Percentiles rank a stretch among this genome's conserved stretches.
Conservation (phyloP, 1,140 invertebrate genomes). For the Zaprionus davidi region DNA sequence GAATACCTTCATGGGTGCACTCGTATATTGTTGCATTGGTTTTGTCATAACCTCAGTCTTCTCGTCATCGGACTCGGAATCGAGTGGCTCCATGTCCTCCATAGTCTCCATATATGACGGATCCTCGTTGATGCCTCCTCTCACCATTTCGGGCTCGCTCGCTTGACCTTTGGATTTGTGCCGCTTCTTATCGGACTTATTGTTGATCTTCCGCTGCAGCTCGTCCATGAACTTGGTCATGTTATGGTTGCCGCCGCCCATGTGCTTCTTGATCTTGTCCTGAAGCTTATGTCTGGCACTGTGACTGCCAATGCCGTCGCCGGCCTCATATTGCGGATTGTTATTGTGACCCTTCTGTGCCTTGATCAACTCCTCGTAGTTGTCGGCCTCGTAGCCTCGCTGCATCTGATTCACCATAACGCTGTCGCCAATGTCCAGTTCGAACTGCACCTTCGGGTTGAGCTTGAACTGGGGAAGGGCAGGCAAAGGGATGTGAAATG, state of each 20-base stretch:
- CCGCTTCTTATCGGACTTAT: slow-evolving; percentile 47
- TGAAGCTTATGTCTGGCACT: neutral
- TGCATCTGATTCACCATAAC: slow-evolving; percentile 37
- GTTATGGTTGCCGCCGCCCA: slow-evolving; percentile 35
- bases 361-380: slow-evolving; percentile 26
- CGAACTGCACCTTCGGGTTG: slow-evolving; percentile 63
- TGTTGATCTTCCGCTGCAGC: slow-evolving; percentile 50
- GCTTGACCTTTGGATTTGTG: slow-evolving; percentile 39
- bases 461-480: slow-evolving; percentile 54
- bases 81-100: slow-evolving; percentile 31
- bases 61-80: slow-evolving; percentile 49
- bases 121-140: slow-evolving; percentile 8
- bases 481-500: neutral
- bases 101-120: slow-evolving; percentile 51
- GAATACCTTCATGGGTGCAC: slow-evolving; percentile 62
- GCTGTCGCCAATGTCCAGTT: slow-evolving; percentile 74
- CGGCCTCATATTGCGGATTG: slow-evolving; percentile 25
- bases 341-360: neutral
- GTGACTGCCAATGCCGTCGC: slow-evolving; percentile 41
- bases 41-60: neutral
- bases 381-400: slow-evolving; percentile 23
- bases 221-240: slow-evolving; percentile 49
- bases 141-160: slow-evolving; percentile 12
- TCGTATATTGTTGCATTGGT: neutral
- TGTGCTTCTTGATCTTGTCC: slow-evolving; percentile 32